phyloP scores from a whole-genome alignment of 2,888 invertebrate genomes.

The Dorcus parallelipipedus region DNA sequence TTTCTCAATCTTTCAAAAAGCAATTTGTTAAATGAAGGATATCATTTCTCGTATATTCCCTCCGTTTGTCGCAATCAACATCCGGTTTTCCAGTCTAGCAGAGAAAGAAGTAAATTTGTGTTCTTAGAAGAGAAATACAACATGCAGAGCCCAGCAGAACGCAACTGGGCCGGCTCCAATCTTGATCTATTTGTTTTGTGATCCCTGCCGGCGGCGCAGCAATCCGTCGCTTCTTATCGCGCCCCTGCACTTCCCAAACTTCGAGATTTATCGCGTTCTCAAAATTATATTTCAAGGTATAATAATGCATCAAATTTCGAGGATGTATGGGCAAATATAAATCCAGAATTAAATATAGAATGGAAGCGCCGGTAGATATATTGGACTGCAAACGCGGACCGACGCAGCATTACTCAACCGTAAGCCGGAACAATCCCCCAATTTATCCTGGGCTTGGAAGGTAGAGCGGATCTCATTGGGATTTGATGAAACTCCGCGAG shows the following conservation, averaged over 20 bases:
- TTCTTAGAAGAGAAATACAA: conserved; percentile 31
- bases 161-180: conserved; percentile 43
- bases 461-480: conserved; percentile 49
- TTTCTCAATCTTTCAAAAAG: conserved; percentile 35
- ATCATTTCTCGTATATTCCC: conserved; percentile 43
- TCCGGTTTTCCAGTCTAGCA: conserved; percentile 47
- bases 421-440: conserved; percentile 51
- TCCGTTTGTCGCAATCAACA: conserved; percentile 49
- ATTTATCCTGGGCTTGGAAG: conserved; percentile 49
- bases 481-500: conserved; percentile 51
- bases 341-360: conserved; percentile 52
- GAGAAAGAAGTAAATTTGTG: conserved; percentile 42
- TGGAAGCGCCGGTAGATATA: conserved; percentile 44
- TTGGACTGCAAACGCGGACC: conserved; percentile 48
- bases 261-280: conserved; percentile 39
- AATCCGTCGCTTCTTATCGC: conserved; percentile 47
- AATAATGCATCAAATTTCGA: conserved; percentile 50
- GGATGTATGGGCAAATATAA: conserved; percentile 49
- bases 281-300: conserved; percentile 50
- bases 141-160: conserved; percentile 46
- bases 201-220: conserved; percentile 46
- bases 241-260: conserved; percentile 40
- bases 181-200: conserved; percentile 52
- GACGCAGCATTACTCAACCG: conserved; percentile 50
- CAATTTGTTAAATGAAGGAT: conserved; percentile 42